phyloP scores from a whole-genome alignment of 2,888 invertebrate species.

The Acleris sparsana region DNA sequence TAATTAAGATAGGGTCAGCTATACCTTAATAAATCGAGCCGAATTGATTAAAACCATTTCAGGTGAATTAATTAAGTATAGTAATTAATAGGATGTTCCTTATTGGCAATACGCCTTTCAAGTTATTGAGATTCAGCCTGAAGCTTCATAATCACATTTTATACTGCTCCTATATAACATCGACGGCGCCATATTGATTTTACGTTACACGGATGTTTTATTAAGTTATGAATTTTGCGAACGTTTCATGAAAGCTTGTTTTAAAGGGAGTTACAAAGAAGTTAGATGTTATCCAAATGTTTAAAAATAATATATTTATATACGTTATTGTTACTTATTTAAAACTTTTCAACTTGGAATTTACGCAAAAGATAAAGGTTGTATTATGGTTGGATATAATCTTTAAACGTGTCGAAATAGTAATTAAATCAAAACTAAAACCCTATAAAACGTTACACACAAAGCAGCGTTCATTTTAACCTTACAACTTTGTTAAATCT shows the following conservation, averaged over 20 bases:
- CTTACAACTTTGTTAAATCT: too few relatives aligned
- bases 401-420: neutral
- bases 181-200: conserved; percentile 9
- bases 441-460: neutral
- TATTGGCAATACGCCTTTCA: conserved; percentile 84
- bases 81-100: conserved; percentile 83
- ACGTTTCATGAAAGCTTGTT: neutral
- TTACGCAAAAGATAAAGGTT: neutral
- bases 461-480: neutral
- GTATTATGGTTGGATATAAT: neutral
- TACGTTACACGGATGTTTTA: neutral
- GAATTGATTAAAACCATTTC: conserved; percentile 83
- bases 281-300: too few relatives aligned
- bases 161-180: conserved; percentile 38
- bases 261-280: too few relatives aligned
- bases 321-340: too few relatives aligned
- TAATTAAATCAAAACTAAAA: neutral
- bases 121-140: conserved; percentile 79
- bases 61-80: conserved; percentile 84
- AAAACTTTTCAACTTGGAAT: too few relatives aligned
- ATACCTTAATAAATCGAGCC: conserved; percentile 80
- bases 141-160: conserved; percentile 60
- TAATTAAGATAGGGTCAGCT: conserved; percentile 45
- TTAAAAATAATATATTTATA: too few relatives aligned
- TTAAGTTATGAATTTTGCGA: neutral